Evolutionary conservation across 2,797 vertebrate genomes (phyloP).

Genomic region (Coilia nasus): DNA sequence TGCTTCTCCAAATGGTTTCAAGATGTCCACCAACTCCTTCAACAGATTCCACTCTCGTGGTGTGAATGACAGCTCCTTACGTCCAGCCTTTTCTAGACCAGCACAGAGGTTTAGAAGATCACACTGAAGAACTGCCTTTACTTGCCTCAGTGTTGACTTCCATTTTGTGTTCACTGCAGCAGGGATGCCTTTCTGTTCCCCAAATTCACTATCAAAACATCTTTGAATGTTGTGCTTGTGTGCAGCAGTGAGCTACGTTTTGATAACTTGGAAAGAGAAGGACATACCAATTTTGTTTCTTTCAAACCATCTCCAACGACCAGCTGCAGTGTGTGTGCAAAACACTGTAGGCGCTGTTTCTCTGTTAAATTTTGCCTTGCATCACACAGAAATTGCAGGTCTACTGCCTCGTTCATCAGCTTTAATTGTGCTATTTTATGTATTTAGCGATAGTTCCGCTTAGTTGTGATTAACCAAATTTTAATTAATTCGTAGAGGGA

Average conservation of each 20-base stretch:
- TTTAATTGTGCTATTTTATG: no score
- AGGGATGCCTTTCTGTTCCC: conserved; percentile 47
- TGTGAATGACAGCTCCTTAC: conserved; percentile 45
- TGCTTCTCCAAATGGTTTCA: conserved; percentile 51
- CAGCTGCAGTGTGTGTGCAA: conserved; percentile 51
- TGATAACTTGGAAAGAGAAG: conserved; percentile 48
- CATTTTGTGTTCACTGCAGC: conserved; percentile 49
- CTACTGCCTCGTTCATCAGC: no score
- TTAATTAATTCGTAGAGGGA: no score
- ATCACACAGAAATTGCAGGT: no score
- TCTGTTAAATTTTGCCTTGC: background rate
- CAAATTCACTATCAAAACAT: background rate
- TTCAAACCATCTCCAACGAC: conserved; percentile 52
- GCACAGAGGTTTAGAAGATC: conserved; percentile 40
- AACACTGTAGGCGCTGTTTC: conserved; percentile 53
- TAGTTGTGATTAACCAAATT: no score
- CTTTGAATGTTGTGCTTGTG: conserved; percentile 17
- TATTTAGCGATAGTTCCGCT: no score
- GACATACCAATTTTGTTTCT: conserved; percentile 47
- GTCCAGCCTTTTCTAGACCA: conserved; percentile 47
- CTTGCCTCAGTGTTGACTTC: conserved; percentile 53
- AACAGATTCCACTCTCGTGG: conserved; percentile 48
- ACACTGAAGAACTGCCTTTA: conserved; percentile 48
- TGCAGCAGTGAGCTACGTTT: conserved; percentile 40
- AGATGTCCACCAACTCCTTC: conserved; percentile 48